Percentiles rank a stretch among this genome's conserved stretches.
Evolutionary conservation across 2,113 vertebrate genomes (phyloP).

Genomic region (Paracyprichromis sp.): DNA sequence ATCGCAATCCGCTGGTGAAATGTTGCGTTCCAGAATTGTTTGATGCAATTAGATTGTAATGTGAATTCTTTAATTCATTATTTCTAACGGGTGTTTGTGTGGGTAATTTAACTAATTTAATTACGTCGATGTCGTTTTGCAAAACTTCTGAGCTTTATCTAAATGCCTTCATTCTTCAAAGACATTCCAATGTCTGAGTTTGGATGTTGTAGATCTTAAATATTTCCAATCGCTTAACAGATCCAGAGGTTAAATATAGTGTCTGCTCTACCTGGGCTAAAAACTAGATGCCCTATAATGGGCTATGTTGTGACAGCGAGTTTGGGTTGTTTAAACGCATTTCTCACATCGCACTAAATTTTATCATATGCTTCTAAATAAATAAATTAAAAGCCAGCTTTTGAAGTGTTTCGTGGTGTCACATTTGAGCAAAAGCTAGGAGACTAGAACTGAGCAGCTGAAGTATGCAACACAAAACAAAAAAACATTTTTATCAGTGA

Average conservation of each 20-base stretch:
- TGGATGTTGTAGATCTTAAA: not conserved
- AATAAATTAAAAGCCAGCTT: not conserved
- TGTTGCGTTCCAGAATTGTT: not conserved
- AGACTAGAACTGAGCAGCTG: not conserved
- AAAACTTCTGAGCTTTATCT: not conserved
- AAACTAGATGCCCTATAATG: not conserved
- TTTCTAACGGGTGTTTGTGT: not conserved
- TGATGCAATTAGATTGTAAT: not conserved
- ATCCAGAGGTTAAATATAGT: not conserved
- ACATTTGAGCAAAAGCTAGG: not conserved
- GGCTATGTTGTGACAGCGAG: not conserved
- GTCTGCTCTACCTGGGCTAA: not conserved
- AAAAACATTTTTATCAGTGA: not conserved
- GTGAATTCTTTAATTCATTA: not conserved
- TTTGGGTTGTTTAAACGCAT: not conserved
- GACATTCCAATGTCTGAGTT: not conserved
- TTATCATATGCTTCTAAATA: not conserved
- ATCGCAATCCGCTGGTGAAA: not conserved
- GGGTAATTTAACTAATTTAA: not conserved
- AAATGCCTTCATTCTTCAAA: not conserved
- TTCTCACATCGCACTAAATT: not conserved
- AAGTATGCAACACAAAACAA: not conserved
- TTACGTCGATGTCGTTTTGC: fast-evolving
- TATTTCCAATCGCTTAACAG: not conserved
- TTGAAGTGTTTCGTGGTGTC: not conserved